Base-by-base conservation (phyloP, 2,113 vertebrate species). In the Colaptes auratus region DNA sequence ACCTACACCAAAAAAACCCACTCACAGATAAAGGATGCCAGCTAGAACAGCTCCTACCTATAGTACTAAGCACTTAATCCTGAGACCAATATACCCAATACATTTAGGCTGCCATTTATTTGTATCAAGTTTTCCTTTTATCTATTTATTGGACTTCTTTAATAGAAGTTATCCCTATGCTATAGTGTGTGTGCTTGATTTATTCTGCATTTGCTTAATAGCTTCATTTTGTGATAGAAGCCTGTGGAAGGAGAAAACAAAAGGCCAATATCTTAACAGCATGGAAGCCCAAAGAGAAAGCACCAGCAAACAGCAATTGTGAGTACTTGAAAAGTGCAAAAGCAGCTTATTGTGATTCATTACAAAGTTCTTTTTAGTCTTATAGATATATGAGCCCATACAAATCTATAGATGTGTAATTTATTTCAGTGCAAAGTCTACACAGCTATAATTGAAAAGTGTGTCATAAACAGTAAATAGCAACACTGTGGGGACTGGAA, bases 141-240 rank as follows among this genome's bases (percentile, higher is more conserved):
- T 92, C 65, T 78, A 53, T 79, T 92, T 91, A 80, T 72, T 93
- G 66, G 96, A 92, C 48, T 86, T 89, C 56, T 91, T 89, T 88
- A 93, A 95, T 86, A 59, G 82, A 95, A 97, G 95, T 93, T 94
- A 56, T 83, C 88, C 65, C 66, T 90, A 82, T 94, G 67, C 61
- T 58, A 52, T 89, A 66, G 7, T 86, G 15, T 58, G 8, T 4
- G 39, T 39, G 81, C 58, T 82, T 96, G 76, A 96, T 88, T 96
- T 97, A 89, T 82, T 96, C 96, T 96, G 82, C 71, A 95, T 93
- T 97, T 97, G 46, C 79, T 95, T 95, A 94, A 89, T 79, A 93
- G 82, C 80, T 92, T 92, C 33, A 82, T 95, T 93, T 90, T 71
- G 72, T 95, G 78, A 95, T 64, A 92, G 72, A 72, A 89, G 70